A percentile compares a stretch with the other conserved stretches of the same genome.
These are phyloP conservation scores for Odobenus rosmarus DNA, from an alignment of 2,113 vertebrate species.

Conservation along the genomic window DNA sequence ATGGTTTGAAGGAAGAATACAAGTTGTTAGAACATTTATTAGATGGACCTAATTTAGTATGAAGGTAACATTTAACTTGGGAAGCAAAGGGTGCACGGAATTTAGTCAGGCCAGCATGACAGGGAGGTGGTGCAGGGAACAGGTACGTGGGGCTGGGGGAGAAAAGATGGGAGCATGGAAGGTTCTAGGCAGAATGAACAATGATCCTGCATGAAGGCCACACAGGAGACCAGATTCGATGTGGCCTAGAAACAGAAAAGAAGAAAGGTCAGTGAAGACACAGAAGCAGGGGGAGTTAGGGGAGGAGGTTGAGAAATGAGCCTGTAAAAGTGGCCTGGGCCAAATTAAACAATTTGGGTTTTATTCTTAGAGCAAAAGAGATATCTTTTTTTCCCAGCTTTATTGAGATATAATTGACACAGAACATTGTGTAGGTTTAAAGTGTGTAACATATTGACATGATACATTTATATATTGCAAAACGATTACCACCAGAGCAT, in stretches of 20 bases:
- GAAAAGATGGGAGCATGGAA: neutral
- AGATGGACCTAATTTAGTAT: neutral
- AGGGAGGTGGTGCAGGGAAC: neutral
- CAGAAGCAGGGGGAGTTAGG: neutral
- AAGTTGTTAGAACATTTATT: neutral
- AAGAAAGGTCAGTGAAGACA: neutral
- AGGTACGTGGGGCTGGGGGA: neutral
- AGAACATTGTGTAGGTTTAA: neutral
- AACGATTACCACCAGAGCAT: neutral
- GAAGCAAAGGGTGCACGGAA: neutral
- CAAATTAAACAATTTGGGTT: neutral
- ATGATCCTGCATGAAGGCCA: neutral
- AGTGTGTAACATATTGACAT: neutral
- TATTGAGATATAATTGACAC: neutral
- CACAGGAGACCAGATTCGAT: neutral
- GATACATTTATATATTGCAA: neutral
- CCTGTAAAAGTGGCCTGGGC: neutral
- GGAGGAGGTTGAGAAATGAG: neutral
- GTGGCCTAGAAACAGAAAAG: neutral
- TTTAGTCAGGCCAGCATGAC: neutral
- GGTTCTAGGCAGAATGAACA: neutral
- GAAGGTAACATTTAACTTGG: neutral
- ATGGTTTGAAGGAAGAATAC: neutral
- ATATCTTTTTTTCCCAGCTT: neutral
- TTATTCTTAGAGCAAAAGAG: neutral